Conservation (phyloP, 2,797 vertebrate species). For the Helostoma temminkii region DNA sequence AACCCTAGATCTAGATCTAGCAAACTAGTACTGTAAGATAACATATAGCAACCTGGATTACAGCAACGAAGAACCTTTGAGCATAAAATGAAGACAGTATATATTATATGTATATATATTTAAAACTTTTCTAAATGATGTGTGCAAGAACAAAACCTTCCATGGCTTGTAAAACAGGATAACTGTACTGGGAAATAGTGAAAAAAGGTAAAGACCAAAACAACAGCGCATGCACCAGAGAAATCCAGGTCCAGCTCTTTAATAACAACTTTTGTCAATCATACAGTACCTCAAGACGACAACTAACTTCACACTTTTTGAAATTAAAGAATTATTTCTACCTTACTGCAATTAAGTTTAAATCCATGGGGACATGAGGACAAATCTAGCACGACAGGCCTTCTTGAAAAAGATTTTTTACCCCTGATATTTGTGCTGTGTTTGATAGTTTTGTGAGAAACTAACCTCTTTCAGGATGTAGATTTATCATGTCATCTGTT, state of each 20-base stretch:
- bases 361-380: background rate
- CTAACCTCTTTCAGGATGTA: background rate
- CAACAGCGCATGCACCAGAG: background rate
- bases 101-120: no score
- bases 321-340: background rate
- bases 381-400: background rate
- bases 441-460: background rate
- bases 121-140: background rate
- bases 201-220: background rate
- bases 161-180: background rate
- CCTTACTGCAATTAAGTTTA: background rate
- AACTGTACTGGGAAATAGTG: background rate
- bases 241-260: background rate
- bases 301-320: background rate
- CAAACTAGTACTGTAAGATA: background rate
- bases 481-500: background rate
- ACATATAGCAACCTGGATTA: background rate
- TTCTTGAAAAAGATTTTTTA: background rate
- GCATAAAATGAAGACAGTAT: background rate
- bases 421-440: no score
- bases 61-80: background rate
- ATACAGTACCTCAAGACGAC: background rate
- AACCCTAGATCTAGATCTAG: background rate
- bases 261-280: no score
- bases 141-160: background rate